Evolutionary conservation across 1,140 invertebrate genomes (phyloP).

Genomic region (Sarcophaga bullata): DNA sequence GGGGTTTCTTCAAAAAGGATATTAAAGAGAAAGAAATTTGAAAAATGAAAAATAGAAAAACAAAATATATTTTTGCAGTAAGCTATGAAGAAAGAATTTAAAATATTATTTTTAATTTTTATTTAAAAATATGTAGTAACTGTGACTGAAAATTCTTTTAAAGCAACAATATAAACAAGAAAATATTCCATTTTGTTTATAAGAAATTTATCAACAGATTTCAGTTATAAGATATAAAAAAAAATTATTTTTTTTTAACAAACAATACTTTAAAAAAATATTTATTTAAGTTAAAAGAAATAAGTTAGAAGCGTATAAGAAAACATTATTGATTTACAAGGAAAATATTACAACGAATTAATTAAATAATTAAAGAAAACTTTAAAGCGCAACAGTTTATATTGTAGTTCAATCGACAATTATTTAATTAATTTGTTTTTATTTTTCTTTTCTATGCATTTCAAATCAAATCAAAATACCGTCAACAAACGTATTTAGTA

Average conservation of each 20-base stretch:
- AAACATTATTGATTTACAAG: not conserved
- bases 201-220: slow-evolving; percentile 22
- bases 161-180: slow-evolving; percentile 6
- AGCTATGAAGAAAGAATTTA: not conserved
- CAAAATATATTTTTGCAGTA: not conserved
- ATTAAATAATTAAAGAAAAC: slow-evolving; percentile 60
- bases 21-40: not conserved
- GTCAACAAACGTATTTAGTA: not conserved
- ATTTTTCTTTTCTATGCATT: slow-evolving; percentile 8
- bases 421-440: slow-evolving; percentile 65
- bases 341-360: slow-evolving; percentile 56
- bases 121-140: slow-evolving; percentile 29
- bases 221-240: not conserved
- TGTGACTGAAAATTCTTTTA: slow-evolving; percentile 56
- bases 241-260: not conserved
- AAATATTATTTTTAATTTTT: slow-evolving; percentile 1
- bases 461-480: not conserved
- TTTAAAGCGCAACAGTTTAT: slow-evolving; percentile 34
- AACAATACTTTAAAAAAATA: slow-evolving; percentile 29
- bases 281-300: slow-evolving; percentile 22
- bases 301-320: not conserved
- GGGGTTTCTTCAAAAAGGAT: not conserved
- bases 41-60: not conserved
- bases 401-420: slow-evolving; percentile 46
- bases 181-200: slow-evolving; percentile 13